Conservation (phyloP, 2,888 invertebrate genomes). For the Rhamnusium bicolor region DNA sequence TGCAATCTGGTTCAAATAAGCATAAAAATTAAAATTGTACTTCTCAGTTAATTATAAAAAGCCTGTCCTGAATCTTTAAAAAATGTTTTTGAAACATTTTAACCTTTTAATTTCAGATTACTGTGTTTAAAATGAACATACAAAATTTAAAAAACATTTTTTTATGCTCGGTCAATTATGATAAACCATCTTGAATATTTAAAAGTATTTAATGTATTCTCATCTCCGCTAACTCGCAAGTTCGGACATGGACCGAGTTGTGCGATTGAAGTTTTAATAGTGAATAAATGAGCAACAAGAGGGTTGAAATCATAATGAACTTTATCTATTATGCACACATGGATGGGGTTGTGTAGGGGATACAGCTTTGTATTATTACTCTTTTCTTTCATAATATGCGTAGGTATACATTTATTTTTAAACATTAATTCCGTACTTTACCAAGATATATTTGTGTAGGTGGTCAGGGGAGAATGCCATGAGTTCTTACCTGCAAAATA, state of each 20-base stretch:
- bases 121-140: too few relatives aligned
- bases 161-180: too few relatives aligned
- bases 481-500: slow-evolving; percentile 7
- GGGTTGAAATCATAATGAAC: background rate
- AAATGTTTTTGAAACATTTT: too few relatives aligned
- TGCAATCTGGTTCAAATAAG: too few relatives aligned
- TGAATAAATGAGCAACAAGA: slow-evolving; percentile 1
- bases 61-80: too few relatives aligned
- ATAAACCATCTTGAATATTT: background rate
- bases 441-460: background rate
- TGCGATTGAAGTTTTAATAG: background rate
- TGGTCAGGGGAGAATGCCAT: background rate
- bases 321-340: slow-evolving; percentile 8
- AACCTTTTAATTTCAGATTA: too few relatives aligned
- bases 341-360: background rate
- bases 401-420: slow-evolving; percentile 2
- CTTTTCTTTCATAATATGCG: background rate
- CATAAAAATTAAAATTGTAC: too few relatives aligned
- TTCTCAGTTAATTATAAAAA: too few relatives aligned
- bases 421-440: background rate
- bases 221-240: background rate
- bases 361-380: background rate
- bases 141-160: too few relatives aligned
- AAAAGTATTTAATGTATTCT: background rate
- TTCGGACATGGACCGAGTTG: background rate